Evolutionary conservation across 2,113 vertebrate species (phyloP), one percentile per base, ranked within the genome.

Genomic region (Aptenodytes forsteri): DNA sequence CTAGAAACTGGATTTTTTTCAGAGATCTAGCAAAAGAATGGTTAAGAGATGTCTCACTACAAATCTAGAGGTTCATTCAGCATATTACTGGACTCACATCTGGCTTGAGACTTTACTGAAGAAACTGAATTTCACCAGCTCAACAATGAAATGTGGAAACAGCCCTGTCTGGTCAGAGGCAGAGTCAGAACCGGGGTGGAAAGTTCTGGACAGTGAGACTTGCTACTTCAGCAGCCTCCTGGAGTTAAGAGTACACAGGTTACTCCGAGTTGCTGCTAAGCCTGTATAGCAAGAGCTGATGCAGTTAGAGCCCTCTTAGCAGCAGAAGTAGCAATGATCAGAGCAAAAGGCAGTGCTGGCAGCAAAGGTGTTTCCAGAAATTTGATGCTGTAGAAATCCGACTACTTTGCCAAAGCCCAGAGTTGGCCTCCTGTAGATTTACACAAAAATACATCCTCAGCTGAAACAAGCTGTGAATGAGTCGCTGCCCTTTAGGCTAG

Each of bases 171-270:
- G 32, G 55, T 54, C 40, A 62, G 34, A 61, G 22, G 15, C n/a
- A 87, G 38, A 81, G 47, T 18, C 2, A 10, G 40, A 58, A 92
- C 12, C 0, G 0, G 19, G 3, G 8, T 25, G 20, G 49, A 66
- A 92, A 69, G 30, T 54, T 58, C 47, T 87, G 22, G 80, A 64
- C 38, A 77, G 44, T 25, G 34, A 72, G 54, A 87, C 16, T 52
- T 84, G 16, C 3, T 93, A n/a, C 27, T 59, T 87, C 55, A 50
- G n/a, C 38, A 59, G 34, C 38, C 40, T 65, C 20, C 42, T 56
- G 17, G 30, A 83, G 46, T 36, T 40, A 66, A 42, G 58, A 47
- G 49, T 25, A 67, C 32, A 59, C 20, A 86, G 36, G 10, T 66
- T 87, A 85, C 55, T 77, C 26, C 8, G 2, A 73, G 46, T 5